Evolutionary conservation across 2,888 invertebrate species (phyloP).

Genomic region (Maniola hyperantus): DNA sequence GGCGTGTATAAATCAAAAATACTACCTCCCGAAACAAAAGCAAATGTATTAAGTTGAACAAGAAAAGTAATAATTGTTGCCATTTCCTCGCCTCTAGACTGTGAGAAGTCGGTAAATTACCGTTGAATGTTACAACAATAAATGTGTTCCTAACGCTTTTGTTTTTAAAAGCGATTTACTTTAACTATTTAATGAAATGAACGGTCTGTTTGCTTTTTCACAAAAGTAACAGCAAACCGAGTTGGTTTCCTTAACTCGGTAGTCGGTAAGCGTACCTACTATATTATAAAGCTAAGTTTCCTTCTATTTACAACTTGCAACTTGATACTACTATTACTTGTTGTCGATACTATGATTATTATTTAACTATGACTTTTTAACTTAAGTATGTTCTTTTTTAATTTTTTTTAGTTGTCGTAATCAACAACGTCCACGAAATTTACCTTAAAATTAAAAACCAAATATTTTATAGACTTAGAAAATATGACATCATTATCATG

Average conservation of each 20-base stretch:
- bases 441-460: no score
- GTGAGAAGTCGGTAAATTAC: slow-evolving; percentile 36
- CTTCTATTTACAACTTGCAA: not conserved
- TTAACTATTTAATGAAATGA: slow-evolving; percentile 36
- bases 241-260: slow-evolving; percentile 25
- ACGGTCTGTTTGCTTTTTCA: slow-evolving; percentile 20
- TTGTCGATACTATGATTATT: no score
- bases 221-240: slow-evolving; percentile 14
- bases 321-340: not conserved
- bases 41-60: slow-evolving; percentile 37
- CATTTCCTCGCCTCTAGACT: slow-evolving; percentile 31
- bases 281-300: slow-evolving; percentile 6
- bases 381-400: no score
- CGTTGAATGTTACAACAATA: slow-evolving; percentile 29
- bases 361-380: no score
- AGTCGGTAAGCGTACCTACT: no score
- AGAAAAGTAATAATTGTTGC: slow-evolving; percentile 35
- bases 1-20: slow-evolving; percentile 37
- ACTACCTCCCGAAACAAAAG: slow-evolving; percentile 35
- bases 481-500: no score
- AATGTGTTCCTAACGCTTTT: slow-evolving; percentile 32
- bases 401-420: no score
- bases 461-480: no score
- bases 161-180: slow-evolving; percentile 31
- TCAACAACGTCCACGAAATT: no score